phyloP scores from a whole-genome alignment of 2,797 vertebrate genomes.

The Typhlichthys subterraneus region DNA sequence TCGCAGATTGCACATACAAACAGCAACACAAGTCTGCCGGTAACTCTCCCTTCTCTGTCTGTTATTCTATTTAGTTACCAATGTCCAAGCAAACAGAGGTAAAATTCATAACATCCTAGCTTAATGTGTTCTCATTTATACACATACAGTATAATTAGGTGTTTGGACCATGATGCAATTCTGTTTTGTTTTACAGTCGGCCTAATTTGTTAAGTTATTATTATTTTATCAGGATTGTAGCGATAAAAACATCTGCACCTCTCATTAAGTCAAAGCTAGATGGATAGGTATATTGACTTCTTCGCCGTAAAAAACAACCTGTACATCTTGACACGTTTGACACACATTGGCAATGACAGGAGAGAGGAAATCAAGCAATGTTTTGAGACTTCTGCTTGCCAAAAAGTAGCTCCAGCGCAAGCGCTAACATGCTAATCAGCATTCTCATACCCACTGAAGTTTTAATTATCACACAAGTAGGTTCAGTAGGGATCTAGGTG shows the following conservation, averaged over 20 bases:
- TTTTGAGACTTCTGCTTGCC: conserved; percentile 44
- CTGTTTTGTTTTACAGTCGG: neutral
- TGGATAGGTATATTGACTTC: too few species aligned
- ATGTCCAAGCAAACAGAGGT: conserved; percentile 35
- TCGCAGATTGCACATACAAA: conserved; percentile 38
- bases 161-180: neutral
- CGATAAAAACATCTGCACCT: too few species aligned
- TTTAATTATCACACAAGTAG: conserved; percentile 68
- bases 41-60: conserved; percentile 40
- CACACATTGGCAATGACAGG: conserved; percentile 13
- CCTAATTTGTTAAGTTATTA: neutral
- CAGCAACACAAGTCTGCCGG: neutral
- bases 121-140: too few species aligned
- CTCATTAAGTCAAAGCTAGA: too few species aligned
- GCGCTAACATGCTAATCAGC: conserved; percentile 76
- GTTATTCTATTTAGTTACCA: neutral
- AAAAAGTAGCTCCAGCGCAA: conserved; percentile 61
- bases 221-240: too few species aligned
- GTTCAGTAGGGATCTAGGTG: conserved; percentile 29
- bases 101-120: too few species aligned
- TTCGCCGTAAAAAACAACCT: too few species aligned
- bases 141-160: conserved; percentile 1
- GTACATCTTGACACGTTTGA: neutral
- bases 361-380: conserved; percentile 29
- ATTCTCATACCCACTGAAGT: conserved; percentile 61